phyloP scores from a whole-genome alignment of 2,888 invertebrate genomes.

The Dynastes maya region DNA sequence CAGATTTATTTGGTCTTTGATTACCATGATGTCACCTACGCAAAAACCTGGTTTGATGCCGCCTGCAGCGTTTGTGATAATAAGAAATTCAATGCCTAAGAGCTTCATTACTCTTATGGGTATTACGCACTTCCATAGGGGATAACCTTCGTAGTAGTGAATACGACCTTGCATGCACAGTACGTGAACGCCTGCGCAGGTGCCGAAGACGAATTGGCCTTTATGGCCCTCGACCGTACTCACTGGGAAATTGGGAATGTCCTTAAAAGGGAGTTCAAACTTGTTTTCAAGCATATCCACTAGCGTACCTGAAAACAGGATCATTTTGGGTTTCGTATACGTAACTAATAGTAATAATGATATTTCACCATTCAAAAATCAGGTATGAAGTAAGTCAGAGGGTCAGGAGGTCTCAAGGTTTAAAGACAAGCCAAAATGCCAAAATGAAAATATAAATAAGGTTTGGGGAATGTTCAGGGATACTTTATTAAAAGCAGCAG shows the following conservation, averaged over 20 bases:
- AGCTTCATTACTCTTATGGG: conserved; percentile 98
- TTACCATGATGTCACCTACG: conserved; percentile 97
- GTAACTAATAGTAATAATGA: neutral
- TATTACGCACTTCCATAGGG: conserved; percentile 92
- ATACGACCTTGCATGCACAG: conserved; percentile 98
- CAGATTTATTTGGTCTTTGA: conserved; percentile 97
- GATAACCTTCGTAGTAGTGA: conserved; percentile 98
- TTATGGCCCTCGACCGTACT: conserved; percentile 95
- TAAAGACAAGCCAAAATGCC: neutral
- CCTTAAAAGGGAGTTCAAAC: conserved; percentile 86
- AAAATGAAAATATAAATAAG: no score
- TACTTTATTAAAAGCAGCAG: no score
- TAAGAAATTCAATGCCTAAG: conserved; percentile 89
- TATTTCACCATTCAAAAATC: neutral
- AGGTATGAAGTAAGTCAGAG: neutral
- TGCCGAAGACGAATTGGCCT: conserved; percentile 93
- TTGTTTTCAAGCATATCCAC: conserved; percentile 84
- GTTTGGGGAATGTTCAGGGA: no score
- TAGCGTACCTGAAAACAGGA: conserved; percentile 76
- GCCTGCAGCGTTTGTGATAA: conserved; percentile 98
- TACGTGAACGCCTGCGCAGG: conserved; percentile 83
- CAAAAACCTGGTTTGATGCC: conserved; percentile 90
- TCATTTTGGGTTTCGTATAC: neutral
- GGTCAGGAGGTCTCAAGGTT: neutral
- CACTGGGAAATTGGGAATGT: conserved; percentile 94